Base-by-base conservation (phyloP, 2,888 invertebrate species). In the Nasonovia ribisnigri region DNA sequence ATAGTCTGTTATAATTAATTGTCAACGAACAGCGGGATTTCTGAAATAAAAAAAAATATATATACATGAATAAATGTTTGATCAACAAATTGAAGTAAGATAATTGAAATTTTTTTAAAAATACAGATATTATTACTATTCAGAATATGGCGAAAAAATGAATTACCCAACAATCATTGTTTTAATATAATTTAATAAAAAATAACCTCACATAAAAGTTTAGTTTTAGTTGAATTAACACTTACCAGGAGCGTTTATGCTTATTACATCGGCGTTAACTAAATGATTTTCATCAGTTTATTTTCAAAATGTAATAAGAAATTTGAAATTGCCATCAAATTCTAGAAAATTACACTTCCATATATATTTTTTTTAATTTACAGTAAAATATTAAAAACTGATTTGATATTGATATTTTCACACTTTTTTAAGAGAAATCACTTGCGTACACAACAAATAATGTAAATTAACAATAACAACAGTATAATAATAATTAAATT, bases 231-330 rank as follows among this genome's bases (percentile, higher is more conserved):
- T 84, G 84, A 93, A 90, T 90, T 67, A 67, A 88, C 88, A 93
- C 93, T 93, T 93, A 93, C 93, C 93, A 93, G 93, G 93, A 93
- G 93, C 93, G 93, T 93, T 93, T 93, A 93, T 93, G 93, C 84
- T 93, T 93, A 93, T 43, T 60, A 93, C 93, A 93, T 90, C 93
- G 86, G 67, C 77, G 86, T 90, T 90, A 93, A 87, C 86, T 93
- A 46, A 93, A 89, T 93, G 84, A 46, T 26, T 57, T 88, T 57
- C 93, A 89, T 93, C 84, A 67, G 36, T 48, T 90, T 88, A 57
- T 92, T 84, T 88, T 93, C 86, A 89, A 93, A 93, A 89, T 93
- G 88, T 88, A 84, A 89, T 43, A 84, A 57, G 54, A 84, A 93
- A 93, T 57, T 93, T 90, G 57, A 93, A 93, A 60, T 90, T 84